Percentiles rank a stretch among this genome's conserved stretches.
Evolutionary conservation across 2,888 invertebrate species (phyloP).

Genomic region (Eretmocerus hayati): DNA sequence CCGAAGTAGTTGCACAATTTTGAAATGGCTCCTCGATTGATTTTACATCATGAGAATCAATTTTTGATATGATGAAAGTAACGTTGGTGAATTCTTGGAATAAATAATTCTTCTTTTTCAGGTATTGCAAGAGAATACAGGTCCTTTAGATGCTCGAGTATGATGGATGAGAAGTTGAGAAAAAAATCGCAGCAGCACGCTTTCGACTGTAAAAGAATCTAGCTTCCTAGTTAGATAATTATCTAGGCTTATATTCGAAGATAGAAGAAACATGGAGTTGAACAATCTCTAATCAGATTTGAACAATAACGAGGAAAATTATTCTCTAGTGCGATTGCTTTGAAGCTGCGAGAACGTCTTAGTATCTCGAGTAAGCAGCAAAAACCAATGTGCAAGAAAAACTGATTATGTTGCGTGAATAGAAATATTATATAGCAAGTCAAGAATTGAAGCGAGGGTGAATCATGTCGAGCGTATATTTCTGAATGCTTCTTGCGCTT

Average conservation of each 20-base stretch:
- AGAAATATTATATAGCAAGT: no score
- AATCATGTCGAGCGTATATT: constrained; percentile 1
- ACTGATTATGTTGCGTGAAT: no score
- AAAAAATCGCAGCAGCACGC: constrained; percentile 42
- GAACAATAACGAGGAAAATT: no score
- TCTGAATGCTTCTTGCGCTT: constrained; percentile 10
- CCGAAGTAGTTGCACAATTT: no score
- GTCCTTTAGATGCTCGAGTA: constrained; percentile 41
- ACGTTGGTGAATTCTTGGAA: no score
- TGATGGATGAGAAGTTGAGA: constrained; percentile 41
- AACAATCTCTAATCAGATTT: no score
- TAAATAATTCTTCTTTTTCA: constrained; percentile 1
- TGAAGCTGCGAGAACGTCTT: neutral
- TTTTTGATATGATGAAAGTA: no score
- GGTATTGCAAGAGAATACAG: constrained; percentile 36
- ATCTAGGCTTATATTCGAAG: constrained; percentile 60
- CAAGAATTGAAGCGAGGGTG: neutral
- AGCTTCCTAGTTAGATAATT: constrained; percentile 60
- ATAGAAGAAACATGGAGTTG: constrained; percentile 33
- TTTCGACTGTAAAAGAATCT: constrained; percentile 44
- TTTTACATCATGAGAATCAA: no score
- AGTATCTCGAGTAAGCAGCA: neutral
- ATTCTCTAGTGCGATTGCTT: constrained; percentile 3
- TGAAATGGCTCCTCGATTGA: no score
- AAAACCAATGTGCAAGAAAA: neutral